Conservation (phyloP, 1,140 invertebrate genomes). For the Pseudachorutes palmiensis region DNA sequence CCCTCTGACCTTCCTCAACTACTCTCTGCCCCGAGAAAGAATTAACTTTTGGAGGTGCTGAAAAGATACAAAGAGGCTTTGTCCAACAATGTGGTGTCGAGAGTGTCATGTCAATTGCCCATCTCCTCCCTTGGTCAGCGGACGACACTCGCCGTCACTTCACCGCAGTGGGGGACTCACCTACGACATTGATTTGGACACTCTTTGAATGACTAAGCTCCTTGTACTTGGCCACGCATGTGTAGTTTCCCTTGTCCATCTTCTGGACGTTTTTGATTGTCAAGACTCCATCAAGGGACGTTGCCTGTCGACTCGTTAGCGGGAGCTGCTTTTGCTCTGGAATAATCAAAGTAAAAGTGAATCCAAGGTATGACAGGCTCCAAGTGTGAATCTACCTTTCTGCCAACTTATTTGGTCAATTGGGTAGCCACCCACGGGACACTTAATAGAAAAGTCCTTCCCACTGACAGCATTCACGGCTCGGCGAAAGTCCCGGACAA, state of each 20-base stretch:
- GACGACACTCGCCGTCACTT: no score
- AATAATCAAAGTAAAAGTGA: slow-evolving; percentile 22
- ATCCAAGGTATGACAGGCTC: not conserved
- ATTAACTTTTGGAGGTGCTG: slow-evolving; percentile 54
- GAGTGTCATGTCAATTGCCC: no score
- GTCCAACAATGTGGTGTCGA: slow-evolving; percentile 14
- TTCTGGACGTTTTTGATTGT: slow-evolving; percentile 50
- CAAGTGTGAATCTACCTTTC: slow-evolving; percentile 42
- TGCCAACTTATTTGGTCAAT: slow-evolving; percentile 46
- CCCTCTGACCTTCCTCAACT: slow-evolving; percentile 48
- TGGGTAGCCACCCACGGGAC: slow-evolving; percentile 51
- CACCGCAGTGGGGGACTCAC: no score
- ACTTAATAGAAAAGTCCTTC: slow-evolving; percentile 45
- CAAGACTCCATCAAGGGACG: slow-evolving; percentile 62
- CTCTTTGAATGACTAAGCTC: slow-evolving; percentile 45
- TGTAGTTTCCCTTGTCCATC: slow-evolving; percentile 48
- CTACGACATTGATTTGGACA: slow-evolving; percentile 47
- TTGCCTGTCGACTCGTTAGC: slow-evolving; percentile 43
- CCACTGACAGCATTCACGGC: slow-evolving; percentile 49
- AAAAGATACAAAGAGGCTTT: no score
- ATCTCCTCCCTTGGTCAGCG: no score
- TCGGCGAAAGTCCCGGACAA: slow-evolving; percentile 45
- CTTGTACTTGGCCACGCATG: slow-evolving; percentile 47
- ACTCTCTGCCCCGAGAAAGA: slow-evolving; percentile 52
- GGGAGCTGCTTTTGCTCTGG: slow-evolving; percentile 61